Evolutionary conservation across 2,888 invertebrate species (phyloP), one percentile per base, ranked within the genome.

Genomic region (Pyrrhia umbra): DNA sequence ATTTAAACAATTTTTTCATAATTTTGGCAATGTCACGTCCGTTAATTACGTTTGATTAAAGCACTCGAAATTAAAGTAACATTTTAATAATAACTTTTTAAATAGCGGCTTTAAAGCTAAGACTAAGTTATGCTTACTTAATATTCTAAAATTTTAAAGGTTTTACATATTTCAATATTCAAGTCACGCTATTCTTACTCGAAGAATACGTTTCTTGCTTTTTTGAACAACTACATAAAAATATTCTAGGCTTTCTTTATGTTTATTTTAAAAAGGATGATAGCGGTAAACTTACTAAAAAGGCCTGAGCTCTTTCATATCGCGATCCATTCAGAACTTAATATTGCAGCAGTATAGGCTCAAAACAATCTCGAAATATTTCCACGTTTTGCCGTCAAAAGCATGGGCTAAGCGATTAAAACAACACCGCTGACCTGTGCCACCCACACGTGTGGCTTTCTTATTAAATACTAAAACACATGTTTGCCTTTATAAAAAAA

Each of bases 401-500:
- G n/a, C n/a, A n/a, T n/a, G n/a, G n/a, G n/a, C n/a, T n/a, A n/a
- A n/a, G n/a, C n/a, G n/a, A 75, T 40, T 30, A 61, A 64, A 59
- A 70, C 52, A 68, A 62, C 51, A 52, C 23, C 25, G 75, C 72
- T 69, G 81, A 65, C 88, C 89, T 86, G 88, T 88, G 88, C 79
- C 79, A 70, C 79, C 68, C 86, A 85, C 82, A 83, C 85, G 79
- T 83, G 83, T 75, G 71, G 66, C 70, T 83, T 80, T 81, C 83
- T 82, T 85, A 85, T 89, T 89, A 81, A 87, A 87, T 86, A 88
- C 88, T 84, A 90, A 90, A 30, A 90, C 91, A 91, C 89, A 86
- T 88, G 88, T 85, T 85, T 77, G 81, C 82, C 76, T 80, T 82
- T 84, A 86, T 77, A 86, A 79, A 92, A 90, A 92, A 91, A 88